These are phyloP conservation scores for Himantopus leucocephalus DNA, from an alignment of 2,113 vertebrate species.

Conservation along the genomic window DNA sequence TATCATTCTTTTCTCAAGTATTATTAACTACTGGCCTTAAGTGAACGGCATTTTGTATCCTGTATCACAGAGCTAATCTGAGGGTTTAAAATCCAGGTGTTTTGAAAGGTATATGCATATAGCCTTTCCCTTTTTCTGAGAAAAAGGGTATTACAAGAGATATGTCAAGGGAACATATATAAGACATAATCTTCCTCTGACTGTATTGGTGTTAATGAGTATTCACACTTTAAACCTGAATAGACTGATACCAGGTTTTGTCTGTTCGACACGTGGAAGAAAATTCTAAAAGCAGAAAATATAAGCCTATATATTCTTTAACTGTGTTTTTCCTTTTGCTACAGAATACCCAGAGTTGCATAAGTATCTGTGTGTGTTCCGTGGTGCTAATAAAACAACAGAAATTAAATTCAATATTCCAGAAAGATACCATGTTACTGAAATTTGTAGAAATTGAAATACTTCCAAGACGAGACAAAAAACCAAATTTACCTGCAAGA, in stretches of 20 bases:
- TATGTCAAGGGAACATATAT: neutral
- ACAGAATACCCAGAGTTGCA: neutral
- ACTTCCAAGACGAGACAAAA: neutral
- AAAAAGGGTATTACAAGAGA: neutral
- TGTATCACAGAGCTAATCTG: neutral
- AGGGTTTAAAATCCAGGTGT: neutral
- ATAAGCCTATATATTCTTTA: neutral
- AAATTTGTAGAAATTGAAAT: neutral
- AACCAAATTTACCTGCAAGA: constrained; percentile 86
- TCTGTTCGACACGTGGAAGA: neutral
- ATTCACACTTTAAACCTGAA: neutral
- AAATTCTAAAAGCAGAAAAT: neutral
- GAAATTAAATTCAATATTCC: neutral
- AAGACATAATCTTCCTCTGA: neutral
- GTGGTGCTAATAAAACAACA: neutral
- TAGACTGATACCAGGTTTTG: neutral
- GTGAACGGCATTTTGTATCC: neutral
- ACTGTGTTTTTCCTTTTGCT: neutral
- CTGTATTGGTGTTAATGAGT: neutral
- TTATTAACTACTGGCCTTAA: neutral
- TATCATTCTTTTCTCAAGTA: neutral
- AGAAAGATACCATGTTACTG: neutral
- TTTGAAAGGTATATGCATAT: neutral
- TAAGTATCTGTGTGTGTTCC: neutral
- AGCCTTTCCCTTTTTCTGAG: neutral